Conservation (phyloP, 2,113 vertebrate species). For the Chaetura pelagica region DNA sequence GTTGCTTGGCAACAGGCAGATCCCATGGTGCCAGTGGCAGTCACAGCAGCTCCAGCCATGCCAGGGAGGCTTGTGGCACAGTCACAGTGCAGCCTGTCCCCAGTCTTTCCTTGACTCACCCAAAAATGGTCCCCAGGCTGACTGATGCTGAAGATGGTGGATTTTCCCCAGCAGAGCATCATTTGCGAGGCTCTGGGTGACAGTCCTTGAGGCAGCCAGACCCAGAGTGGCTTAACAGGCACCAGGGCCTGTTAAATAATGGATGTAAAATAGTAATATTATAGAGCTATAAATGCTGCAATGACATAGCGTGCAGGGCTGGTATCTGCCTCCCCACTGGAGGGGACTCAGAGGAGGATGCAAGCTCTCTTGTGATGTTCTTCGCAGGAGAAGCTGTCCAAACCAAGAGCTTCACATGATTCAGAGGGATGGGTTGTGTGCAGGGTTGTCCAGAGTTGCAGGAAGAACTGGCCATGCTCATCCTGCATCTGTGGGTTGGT, state of each 20-base stretch:
- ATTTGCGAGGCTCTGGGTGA: neutral
- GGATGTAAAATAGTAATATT: neutral
- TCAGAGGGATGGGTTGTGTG: fast-evolving
- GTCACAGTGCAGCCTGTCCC: neutral
- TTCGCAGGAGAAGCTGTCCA: neutral
- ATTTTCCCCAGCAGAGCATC: neutral
- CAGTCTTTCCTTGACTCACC: neutral
- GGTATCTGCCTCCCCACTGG: neutral
- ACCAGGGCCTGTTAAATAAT: too few relatives aligned
- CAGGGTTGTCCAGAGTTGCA: neutral
- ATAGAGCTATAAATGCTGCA: neutral
- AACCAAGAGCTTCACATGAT: neutral
- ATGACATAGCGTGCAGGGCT: fast-evolving
- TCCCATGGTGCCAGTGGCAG: neutral
- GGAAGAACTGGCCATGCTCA: fast-evolving
- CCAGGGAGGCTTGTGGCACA: neutral
- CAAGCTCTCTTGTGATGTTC: neutral
- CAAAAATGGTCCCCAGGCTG: neutral
- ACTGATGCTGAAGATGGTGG: neutral
- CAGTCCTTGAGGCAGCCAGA: neutral
- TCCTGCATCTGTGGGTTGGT: neutral
- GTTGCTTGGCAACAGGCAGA: conserved; percentile 17
- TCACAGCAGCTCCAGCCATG: neutral
- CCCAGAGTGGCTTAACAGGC: fast-evolving
- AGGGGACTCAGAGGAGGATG: neutral